Evolutionary conservation across 2,797 vertebrate species (phyloP).

Genomic region (Melanotaenia nigrans): DNA sequence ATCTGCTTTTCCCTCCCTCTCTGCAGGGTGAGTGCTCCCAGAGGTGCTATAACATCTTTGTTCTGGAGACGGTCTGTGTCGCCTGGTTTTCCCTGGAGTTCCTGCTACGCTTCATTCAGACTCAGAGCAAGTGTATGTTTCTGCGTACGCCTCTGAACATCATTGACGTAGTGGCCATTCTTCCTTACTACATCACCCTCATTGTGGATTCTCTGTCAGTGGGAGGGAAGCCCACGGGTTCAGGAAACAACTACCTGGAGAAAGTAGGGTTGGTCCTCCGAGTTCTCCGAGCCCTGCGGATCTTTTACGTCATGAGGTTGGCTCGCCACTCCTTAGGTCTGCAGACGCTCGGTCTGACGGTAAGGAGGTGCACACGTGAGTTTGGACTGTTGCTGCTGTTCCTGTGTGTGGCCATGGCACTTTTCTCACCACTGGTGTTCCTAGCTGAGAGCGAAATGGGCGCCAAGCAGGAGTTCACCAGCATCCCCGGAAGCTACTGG

Average conservation of each 20-base stretch:
- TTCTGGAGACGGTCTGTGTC: slow-evolving; percentile 95
- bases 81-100: slow-evolving; percentile 98
- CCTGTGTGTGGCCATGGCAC: slow-evolving; percentile 95
- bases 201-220: slow-evolving; percentile 88
- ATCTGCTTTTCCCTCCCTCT: slow-evolving; percentile 9
- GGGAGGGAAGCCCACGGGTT: slow-evolving; percentile 73
- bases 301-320: slow-evolving; percentile 95
- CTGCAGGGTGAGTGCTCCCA: slow-evolving; percentile 92
- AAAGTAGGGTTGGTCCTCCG: slow-evolving; percentile 93
- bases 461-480: slow-evolving; percentile 95
- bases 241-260: slow-evolving; percentile 93
- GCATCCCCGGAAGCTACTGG: slow-evolving; percentile 96
- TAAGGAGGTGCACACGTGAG: slow-evolving; percentile 91
- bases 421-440: slow-evolving; percentile 93
- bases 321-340: slow-evolving; percentile 93
- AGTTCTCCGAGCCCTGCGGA: slow-evolving; percentile 90
- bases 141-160: slow-evolving; percentile 94
- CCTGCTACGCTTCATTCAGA: slow-evolving; percentile 93
- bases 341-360: slow-evolving; percentile 92
- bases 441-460: slow-evolving; percentile 94
- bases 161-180: slow-evolving; percentile 94
- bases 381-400: slow-evolving; percentile 94
- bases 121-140: slow-evolving; percentile 92
- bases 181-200: slow-evolving; percentile 94
- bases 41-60: slow-evolving; percentile 93